Evolutionary conservation across 2,797 vertebrate species (phyloP).

Genomic region (Remorina albescens): DNA sequence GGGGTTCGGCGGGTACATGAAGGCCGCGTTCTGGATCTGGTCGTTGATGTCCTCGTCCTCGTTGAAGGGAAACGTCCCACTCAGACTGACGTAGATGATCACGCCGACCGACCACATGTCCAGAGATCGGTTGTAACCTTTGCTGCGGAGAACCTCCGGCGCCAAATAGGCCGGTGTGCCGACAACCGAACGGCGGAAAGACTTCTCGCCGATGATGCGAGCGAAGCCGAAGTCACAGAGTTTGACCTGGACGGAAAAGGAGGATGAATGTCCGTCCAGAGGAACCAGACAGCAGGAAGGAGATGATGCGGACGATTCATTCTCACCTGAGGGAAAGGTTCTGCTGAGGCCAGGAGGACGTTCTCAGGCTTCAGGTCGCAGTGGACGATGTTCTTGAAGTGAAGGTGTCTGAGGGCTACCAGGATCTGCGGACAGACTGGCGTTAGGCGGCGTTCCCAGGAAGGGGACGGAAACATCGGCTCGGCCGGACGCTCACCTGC

Average conservation of each 20-base stretch:
- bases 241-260: slow-evolving; percentile 88
- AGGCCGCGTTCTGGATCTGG: slow-evolving; percentile 97
- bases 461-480: too few relatives aligned
- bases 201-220: slow-evolving; percentile 96
- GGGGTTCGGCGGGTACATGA: slow-evolving; percentile 95
- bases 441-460: too few relatives aligned
- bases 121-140: slow-evolving; percentile 96
- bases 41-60: slow-evolving; percentile 97
- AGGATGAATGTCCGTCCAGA: background rate
- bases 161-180: slow-evolving; percentile 95
- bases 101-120: slow-evolving; percentile 99
- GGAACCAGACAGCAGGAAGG: background rate
- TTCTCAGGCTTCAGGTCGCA: slow-evolving; percentile 87
- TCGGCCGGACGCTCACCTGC: slow-evolving; percentile 68
- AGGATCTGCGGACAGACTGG: slow-evolving; percentile 78
- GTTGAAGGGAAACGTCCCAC: slow-evolving; percentile 96
- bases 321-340: slow-evolving; percentile 84
- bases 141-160: slow-evolving; percentile 94
- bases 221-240: slow-evolving; percentile 97
- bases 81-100: slow-evolving; percentile 95
- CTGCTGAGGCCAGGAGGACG: slow-evolving; percentile 82
- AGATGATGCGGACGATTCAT: background rate
- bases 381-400: slow-evolving; percentile 85
- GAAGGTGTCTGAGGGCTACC: slow-evolving; percentile 84
- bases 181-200: slow-evolving; percentile 95